A percentile compares a stretch with the other conserved stretches of the same genome.
phyloP scores from a whole-genome alignment of 2,797 vertebrate genomes.

The Spinus pinus region DNA sequence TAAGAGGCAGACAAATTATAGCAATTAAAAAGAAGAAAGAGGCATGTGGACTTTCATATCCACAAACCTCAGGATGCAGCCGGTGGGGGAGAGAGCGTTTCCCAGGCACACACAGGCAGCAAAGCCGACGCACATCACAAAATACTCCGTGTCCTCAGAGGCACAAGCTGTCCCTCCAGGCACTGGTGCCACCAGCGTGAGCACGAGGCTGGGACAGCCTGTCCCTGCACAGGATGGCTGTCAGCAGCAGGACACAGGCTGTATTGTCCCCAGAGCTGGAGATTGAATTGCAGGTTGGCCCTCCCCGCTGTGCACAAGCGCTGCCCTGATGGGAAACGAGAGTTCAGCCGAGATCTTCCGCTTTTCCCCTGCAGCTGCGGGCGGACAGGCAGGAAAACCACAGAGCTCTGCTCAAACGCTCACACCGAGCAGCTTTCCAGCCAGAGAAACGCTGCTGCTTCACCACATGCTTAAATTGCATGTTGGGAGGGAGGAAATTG shows the following conservation, averaged over 20 bases:
- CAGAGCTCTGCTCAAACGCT: background rate
- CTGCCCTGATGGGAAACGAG: background rate
- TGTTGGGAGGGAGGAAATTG: background rate
- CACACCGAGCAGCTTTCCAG: background rate
- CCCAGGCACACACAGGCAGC: background rate
- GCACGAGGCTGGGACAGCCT: background rate
- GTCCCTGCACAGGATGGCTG: background rate
- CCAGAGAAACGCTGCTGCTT: background rate
- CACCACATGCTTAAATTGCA: background rate
- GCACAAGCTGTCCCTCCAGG: constrained; percentile 14
- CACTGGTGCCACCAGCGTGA: background rate
- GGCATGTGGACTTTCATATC: background rate
- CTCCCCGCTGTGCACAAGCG: background rate
- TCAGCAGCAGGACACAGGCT: background rate
- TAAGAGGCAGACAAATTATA: background rate
- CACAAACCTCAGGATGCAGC: background rate
- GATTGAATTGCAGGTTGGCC: background rate
- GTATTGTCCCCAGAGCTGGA: background rate
- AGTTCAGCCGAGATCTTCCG: background rate
- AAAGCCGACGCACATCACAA: background rate
- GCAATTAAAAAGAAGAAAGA: constrained; percentile 50
- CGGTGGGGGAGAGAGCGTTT: background rate
- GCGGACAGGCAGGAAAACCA: background rate
- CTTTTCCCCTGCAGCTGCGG: background rate
- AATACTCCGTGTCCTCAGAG: background rate